These are phyloP conservation scores for Heteronetta atricapilla DNA, from an alignment of 2,113 vertebrate species.

Conservation along the genomic window DNA sequence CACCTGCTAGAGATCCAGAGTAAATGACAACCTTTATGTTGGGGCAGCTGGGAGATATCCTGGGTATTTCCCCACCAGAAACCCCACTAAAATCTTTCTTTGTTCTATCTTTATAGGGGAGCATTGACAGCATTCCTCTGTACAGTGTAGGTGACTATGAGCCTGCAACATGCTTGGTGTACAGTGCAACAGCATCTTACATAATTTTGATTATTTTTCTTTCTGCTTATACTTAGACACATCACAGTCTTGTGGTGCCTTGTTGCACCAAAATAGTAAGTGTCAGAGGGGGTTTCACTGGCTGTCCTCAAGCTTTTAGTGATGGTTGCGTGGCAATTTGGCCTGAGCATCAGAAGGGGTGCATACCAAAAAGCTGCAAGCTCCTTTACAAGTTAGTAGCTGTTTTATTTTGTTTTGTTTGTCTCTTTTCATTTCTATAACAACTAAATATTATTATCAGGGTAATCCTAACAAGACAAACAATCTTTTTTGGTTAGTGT, in stretches of 20 bases:
- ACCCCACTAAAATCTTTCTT: background rate
- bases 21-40: background rate
- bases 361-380: background rate
- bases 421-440: background rate
- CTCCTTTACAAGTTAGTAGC: background rate
- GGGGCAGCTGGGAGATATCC: accelerated
- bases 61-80: background rate
- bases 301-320: background rate
- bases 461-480: background rate
- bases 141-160: background rate
- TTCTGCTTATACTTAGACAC: background rate
- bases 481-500: background rate
- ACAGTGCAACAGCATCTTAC: background rate
- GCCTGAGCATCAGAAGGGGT: background rate
- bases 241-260: background rate
- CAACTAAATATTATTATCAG: background rate
- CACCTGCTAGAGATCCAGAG: background rate
- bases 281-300: background rate
- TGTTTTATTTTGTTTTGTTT: background rate
- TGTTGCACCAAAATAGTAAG: background rate
- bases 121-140: background rate
- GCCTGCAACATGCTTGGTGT: no score
- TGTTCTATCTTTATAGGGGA: background rate
- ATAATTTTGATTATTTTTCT: background rate
- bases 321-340: accelerated